Conservation (phyloP, 2,888 invertebrate genomes). For the Oeneis ivallda region DNA sequence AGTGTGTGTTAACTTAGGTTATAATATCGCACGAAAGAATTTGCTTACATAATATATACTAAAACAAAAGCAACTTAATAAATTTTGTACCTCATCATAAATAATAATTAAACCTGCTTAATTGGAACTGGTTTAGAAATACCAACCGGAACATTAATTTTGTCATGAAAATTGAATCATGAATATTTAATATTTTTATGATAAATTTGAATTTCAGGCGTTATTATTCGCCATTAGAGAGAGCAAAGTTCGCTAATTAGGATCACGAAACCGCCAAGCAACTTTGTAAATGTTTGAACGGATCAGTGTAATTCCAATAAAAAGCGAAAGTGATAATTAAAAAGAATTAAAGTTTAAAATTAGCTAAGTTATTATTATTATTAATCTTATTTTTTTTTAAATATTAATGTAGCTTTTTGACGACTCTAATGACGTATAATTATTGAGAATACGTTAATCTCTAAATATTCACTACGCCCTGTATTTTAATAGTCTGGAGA, state of each 20-base stretch:
- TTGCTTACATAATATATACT: too few relatives aligned
- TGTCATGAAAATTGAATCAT: constrained; percentile 24
- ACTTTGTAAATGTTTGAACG: constrained; percentile 51
- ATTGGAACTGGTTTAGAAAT: background rate
- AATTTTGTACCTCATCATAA: too few relatives aligned
- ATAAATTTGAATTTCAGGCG: constrained; percentile 38
- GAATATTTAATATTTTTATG: constrained; percentile 30
- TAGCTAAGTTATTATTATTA: constrained; percentile 6
- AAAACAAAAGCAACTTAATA: too few relatives aligned
- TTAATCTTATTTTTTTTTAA: background rate
- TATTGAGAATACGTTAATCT: too few relatives aligned
- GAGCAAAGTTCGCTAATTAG: constrained; percentile 55
- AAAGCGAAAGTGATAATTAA: constrained; percentile 36
- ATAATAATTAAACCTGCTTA: background rate
- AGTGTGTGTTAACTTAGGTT: too few relatives aligned
- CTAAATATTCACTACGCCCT: too few relatives aligned
- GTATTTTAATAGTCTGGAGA: too few relatives aligned
- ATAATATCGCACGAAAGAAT: too few relatives aligned
- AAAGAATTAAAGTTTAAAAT: constrained; percentile 35
- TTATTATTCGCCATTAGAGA: constrained; percentile 47
- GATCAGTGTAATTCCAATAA: constrained; percentile 51
- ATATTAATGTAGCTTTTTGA: background rate
- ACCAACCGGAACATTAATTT: background rate
- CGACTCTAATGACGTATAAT: too few relatives aligned
- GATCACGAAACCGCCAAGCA: constrained; percentile 47